phyloP scores from a whole-genome alignment of 1,140 invertebrate species.

The Oreohelix idahoensis region DNA sequence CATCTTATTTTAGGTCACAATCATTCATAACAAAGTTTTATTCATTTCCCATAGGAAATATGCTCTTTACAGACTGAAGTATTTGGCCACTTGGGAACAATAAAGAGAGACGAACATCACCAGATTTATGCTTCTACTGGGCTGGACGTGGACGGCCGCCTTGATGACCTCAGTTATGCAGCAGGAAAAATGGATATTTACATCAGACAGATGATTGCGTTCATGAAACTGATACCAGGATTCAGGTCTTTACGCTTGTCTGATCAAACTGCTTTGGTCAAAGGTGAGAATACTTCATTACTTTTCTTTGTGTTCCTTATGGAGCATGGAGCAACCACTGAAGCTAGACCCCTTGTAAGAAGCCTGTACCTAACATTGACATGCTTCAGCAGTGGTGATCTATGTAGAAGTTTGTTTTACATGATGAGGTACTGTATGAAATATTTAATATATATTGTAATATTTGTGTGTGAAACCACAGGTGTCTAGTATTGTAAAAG shows the following conservation, averaged over 20 bases:
- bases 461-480: too few species aligned
- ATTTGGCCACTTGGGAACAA: constrained; percentile 28
- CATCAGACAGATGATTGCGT: constrained; percentile 59
- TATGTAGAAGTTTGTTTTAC: too few species aligned
- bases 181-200: constrained; percentile 59
- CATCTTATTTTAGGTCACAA: too few species aligned
- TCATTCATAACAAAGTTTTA: not conserved
- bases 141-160: constrained; percentile 63
- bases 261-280: constrained; percentile 23
- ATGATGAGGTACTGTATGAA: too few species aligned
- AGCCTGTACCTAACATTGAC: too few species aligned
- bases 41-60: not conserved
- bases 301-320: too few species aligned
- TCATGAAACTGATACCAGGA: constrained; percentile 32
- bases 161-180: constrained; percentile 53
- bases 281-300: too few species aligned
- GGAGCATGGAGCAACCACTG: too few species aligned
- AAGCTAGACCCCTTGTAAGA: too few species aligned
- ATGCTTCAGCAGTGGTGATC: too few species aligned
- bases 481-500: too few species aligned
- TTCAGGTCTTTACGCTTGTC: constrained; percentile 9
- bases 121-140: constrained; percentile 64
- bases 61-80: constrained; percentile 20
- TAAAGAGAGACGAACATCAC: constrained; percentile 57
- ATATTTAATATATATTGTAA: too few species aligned